Evolutionary conservation across 2,113 vertebrate genomes (phyloP), one percentile per base, ranked within the genome.

Genomic region (Polypterus bichir): DNA sequence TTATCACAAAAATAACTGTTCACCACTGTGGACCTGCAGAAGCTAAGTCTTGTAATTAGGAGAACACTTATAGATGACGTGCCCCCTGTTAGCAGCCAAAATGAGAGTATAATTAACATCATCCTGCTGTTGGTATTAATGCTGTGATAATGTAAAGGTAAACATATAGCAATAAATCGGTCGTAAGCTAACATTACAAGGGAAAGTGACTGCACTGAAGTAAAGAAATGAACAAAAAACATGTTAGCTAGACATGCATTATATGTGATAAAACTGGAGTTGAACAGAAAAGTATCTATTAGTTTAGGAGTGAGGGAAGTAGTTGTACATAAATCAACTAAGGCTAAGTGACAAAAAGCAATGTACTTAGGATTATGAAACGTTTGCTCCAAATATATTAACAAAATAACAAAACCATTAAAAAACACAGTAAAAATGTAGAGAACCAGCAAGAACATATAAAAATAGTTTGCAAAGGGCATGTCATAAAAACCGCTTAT

Each of bases 1-100:
- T 64, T 47, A n/a, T 64, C 63, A 59, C 63, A 64, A 27, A 64
- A 64, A 49, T 59, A 64, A 49, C 63, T 64, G 6, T 48, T 59
- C 27, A 64, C 48, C 6, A 49, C 44, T 27, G 51, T 47, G 3
- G 63, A 48, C 51, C 59, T 59, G 27, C 63, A 64, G 27, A 59
- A 64, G 9, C 11, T 11, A 5, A 64, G 57, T 27, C 46, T 9
- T 5, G 5, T 58, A 6, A 58, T 27, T 44, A 58, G 5, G n/a
- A 27, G 6, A 58, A 46, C 57, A 7, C 6, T 7, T 7, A 46
- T 6, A 7, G 6, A 6, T 27, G 57, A 7, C 2, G 11, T 6
- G 2, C 6, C 6, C 6, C 6, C 5, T 7, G n/a, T 46, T 8
- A 58, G 5, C 8, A 58, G 5, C 57, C 57, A 58, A 8, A 11